phyloP scores from a whole-genome alignment of 2,888 invertebrate genomes.

The Mamestra brassicae region DNA sequence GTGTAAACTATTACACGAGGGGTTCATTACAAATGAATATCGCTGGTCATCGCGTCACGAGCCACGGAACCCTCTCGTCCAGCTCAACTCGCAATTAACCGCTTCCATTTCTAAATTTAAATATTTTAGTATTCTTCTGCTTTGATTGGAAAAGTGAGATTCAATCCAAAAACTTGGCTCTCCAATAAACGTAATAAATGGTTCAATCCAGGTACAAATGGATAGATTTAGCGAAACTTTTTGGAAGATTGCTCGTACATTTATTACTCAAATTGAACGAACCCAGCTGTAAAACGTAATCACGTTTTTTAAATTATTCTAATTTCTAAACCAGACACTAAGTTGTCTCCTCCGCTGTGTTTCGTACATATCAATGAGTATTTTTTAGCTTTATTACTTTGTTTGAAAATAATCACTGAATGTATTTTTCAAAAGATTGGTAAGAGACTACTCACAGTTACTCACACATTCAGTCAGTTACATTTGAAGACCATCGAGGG shows the following conservation, averaged over 20 bases:
- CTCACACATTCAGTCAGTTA: neutral
- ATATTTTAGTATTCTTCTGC: conserved; percentile 28
- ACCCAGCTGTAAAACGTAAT: conserved; percentile 32
- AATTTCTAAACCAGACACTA: conserved; percentile 21
- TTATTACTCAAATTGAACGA: conserved; percentile 37
- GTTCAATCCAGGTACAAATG: conserved; percentile 35
- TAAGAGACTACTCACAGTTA: neutral
- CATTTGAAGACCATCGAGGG: neutral
- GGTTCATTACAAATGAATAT: neutral
- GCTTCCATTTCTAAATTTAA: conserved; percentile 9
- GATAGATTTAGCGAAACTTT: conserved; percentile 39
- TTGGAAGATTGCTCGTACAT: conserved; percentile 38
- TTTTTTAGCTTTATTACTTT: neutral
- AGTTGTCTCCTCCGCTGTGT: neutral
- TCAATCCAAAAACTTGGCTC: conserved; percentile 39
- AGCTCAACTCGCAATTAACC: neutral
- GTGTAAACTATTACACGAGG: neutral
- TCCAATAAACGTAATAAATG: conserved; percentile 54
- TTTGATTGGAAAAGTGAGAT: conserved; percentile 41
- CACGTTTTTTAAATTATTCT: conserved; percentile 28
- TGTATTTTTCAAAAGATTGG: neutral
- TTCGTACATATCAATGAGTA: neutral
- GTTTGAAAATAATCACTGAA: neutral
- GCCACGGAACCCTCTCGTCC: neutral
- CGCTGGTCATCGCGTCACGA: neutral